A percentile compares a stretch with the other conserved stretches of the same genome.
Conservation (phyloP, 2,113 vertebrate genomes). For the Camelus dromedarius region DNA sequence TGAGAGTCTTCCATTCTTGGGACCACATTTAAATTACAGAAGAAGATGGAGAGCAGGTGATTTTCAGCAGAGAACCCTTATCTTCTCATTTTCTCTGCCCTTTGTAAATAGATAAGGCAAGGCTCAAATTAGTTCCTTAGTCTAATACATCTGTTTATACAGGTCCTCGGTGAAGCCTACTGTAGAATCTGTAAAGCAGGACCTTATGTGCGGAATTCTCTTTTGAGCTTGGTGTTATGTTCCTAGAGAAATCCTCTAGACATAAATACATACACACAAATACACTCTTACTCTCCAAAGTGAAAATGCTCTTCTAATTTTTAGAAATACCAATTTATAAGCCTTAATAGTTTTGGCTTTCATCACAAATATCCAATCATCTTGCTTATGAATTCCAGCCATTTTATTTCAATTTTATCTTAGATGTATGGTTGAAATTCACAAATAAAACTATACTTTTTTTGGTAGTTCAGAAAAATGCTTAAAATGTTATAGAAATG, state of each 20-base stretch:
- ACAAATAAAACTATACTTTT: background rate
- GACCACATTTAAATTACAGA: conserved; percentile 51
- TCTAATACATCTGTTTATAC: background rate
- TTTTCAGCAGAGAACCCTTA: conserved; percentile 52
- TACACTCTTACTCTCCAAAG: background rate
- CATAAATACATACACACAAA: background rate
- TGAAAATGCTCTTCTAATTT: background rate
- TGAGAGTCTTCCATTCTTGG: conserved; percentile 33
- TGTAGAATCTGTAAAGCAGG: background rate
- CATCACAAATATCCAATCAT: background rate
- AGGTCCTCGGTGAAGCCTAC: background rate
- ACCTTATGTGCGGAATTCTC: background rate
- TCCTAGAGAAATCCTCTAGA: background rate
- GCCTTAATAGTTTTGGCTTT: background rate
- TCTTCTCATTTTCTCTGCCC: conserved; percentile 61
- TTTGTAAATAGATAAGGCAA: conserved; percentile 58
- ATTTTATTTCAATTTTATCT: background rate
- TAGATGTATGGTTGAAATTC: background rate
- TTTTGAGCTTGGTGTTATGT: conserved; percentile 42
- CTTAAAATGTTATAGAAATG: background rate
- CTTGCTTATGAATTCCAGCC: background rate
- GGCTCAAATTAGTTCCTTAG: conserved; percentile 63
- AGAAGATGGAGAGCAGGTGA: background rate
- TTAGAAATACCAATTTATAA: background rate
- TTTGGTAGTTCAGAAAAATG: conserved; percentile 19